Evolutionary conservation across 2,888 invertebrate species (phyloP).

Genomic region (Priocnemis perturbator): DNA sequence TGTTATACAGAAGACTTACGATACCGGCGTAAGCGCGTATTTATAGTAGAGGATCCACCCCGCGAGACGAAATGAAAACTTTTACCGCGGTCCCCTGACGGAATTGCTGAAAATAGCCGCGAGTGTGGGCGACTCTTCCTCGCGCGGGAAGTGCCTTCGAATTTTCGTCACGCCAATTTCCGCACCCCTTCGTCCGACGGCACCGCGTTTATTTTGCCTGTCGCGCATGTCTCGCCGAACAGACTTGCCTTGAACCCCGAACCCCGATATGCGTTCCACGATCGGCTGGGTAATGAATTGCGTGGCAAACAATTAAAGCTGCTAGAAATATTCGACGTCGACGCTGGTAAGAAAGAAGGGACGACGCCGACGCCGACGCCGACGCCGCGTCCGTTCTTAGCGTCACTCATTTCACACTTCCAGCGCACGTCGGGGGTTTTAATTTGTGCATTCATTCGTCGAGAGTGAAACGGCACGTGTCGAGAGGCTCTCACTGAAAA

Average conservation of each 20-base stretch:
- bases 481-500: neutral
- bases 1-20: constrained; percentile 15
- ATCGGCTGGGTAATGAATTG: no score
- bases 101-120: constrained; percentile 45
- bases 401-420: neutral
- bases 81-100: constrained; percentile 39
- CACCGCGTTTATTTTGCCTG: neutral
- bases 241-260: no score
- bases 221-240: no score
- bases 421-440: neutral
- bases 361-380: no score
- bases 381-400: neutral
- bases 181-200: neutral
- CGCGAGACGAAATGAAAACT: constrained; percentile 23
- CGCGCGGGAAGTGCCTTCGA: no score
- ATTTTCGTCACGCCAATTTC: no score
- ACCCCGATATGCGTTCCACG: no score
- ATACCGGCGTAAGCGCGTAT: constrained; percentile 46
- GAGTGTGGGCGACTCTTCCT: constrained; percentile 6
- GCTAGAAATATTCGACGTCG: no score
- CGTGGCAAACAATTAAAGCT: no score
- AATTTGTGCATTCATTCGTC: constrained; percentile 2
- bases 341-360: no score
- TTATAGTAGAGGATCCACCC: constrained; percentile 42
- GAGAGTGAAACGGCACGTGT: neutral